phyloP scores from a whole-genome alignment of 2,797 vertebrate species.

The Diplodus puntazzo region DNA sequence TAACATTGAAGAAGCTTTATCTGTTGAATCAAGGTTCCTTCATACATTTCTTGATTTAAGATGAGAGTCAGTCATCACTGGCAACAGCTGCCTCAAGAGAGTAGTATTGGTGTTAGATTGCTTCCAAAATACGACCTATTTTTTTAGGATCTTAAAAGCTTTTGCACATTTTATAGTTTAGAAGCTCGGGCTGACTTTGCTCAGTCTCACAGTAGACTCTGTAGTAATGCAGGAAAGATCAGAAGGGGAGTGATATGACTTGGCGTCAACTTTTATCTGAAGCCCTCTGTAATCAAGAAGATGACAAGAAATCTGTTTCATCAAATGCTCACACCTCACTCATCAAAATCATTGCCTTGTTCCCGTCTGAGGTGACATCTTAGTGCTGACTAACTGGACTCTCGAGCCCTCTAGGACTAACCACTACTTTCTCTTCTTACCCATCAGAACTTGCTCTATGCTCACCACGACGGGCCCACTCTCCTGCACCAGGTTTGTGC shows the following conservation, averaged over 20 bases:
- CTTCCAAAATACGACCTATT: not conserved
- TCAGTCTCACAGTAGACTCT: not conserved
- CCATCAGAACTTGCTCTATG: slow-evolving; percentile 86
- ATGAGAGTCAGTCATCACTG: not conserved
- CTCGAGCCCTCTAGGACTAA: slow-evolving; percentile 68
- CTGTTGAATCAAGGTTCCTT: not conserved
- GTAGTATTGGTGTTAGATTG: not conserved
- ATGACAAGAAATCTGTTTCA: not conserved
- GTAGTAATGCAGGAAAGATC: not conserved
- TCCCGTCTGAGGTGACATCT: slow-evolving; percentile 14
- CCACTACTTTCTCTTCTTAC: slow-evolving; percentile 80
- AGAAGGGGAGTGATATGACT: slow-evolving; percentile 1
- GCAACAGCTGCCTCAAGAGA: not conserved
- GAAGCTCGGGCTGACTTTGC: slow-evolving; percentile 1
- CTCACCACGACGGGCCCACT: slow-evolving; percentile 79
- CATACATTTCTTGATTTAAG: not conserved
- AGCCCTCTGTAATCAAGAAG: not conserved
- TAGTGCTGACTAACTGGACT: slow-evolving; percentile 7
- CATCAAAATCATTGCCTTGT: not conserved
- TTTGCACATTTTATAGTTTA: not conserved
- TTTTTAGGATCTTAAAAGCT: not conserved
- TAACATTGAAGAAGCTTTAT: not conserved
- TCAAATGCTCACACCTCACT: not conserved
- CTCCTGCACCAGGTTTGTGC: slow-evolving; percentile 86
- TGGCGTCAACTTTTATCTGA: not conserved